phyloP scores from a whole-genome alignment of 2,113 vertebrate species.

The Amblyornis subalaris region DNA sequence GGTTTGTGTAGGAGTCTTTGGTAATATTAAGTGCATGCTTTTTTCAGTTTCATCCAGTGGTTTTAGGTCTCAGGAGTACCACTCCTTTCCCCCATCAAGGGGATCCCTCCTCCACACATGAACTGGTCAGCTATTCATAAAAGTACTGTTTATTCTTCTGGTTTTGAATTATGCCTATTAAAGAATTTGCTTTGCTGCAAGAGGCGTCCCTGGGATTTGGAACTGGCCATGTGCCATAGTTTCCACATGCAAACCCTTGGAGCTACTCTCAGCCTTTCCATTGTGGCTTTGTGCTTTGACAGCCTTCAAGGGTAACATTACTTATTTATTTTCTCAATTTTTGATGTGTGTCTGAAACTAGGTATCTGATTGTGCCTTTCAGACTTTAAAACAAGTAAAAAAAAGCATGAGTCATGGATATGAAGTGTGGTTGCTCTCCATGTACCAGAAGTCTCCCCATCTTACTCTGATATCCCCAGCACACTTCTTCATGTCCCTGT shows the following conservation, averaged over 20 bases:
- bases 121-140: slow-evolving; percentile 35
- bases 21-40: neutral
- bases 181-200: slow-evolving; percentile 29
- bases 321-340: neutral
- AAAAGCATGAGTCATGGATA: accelerated
- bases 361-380: neutral
- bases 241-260: slow-evolving; percentile 26
- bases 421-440: neutral
- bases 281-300: neutral
- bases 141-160: slow-evolving; percentile 52
- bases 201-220: neutral
- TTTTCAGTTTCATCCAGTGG: neutral
- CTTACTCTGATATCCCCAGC: neutral
- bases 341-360: neutral
- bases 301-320: neutral
- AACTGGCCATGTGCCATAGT: neutral
- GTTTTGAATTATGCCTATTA: slow-evolving; percentile 44
- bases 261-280: slow-evolving; percentile 31
- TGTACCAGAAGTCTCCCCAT: neutral
- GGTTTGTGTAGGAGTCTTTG: slow-evolving; percentile 25
- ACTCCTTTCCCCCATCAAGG: neutral
- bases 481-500: neutral
- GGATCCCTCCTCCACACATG: slow-evolving; percentile 45
- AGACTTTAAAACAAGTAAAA: neutral
- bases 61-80: slow-evolving; percentile 20